phyloP scores from a whole-genome alignment of 2,888 invertebrate genomes.

The Athalia cordata region DNA sequence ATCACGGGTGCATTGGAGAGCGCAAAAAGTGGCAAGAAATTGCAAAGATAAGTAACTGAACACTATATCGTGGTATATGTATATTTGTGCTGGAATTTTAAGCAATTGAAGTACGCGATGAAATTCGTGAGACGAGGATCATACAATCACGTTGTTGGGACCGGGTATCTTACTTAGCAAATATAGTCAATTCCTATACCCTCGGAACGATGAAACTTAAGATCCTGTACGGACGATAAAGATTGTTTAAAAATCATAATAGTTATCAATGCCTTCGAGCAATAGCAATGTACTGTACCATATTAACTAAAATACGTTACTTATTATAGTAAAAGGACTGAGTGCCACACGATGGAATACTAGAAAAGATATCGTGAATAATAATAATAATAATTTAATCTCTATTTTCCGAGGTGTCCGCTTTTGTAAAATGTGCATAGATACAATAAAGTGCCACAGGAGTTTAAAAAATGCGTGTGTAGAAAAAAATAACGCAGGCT shows the following conservation, averaged over 20 bases:
- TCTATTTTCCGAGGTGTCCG: slow-evolving; percentile 61
- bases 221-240: slow-evolving; percentile 17
- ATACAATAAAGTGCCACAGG: slow-evolving; percentile 63
- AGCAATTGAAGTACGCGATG: not conserved
- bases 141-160: slow-evolving; percentile 39
- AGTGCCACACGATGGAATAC: slow-evolving; percentile 54
- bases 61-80: slow-evolving; percentile 17
- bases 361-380: slow-evolving; percentile 33
- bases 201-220: slow-evolving; percentile 41
- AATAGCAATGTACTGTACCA: slow-evolving; percentile 44
- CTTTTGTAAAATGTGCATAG: slow-evolving; percentile 62
- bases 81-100: slow-evolving; percentile 13
- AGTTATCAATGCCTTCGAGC: slow-evolving; percentile 42
- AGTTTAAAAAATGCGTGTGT: slow-evolving; percentile 54
- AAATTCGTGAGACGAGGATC: slow-evolving; percentile 3
- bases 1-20: not conserved
- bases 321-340: slow-evolving; percentile 44
- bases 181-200: slow-evolving; percentile 44
- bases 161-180: slow-evolving; percentile 42
- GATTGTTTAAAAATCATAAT: slow-evolving; percentile 22
- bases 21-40: slow-evolving; percentile 1
- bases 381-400: slow-evolving; percentile 49
- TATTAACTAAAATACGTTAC: slow-evolving; percentile 39
- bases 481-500: slow-evolving; percentile 53
- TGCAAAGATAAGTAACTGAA: not conserved